Conservation (phyloP, 2,888 invertebrate species). For the Phaedon cochleariae region DNA sequence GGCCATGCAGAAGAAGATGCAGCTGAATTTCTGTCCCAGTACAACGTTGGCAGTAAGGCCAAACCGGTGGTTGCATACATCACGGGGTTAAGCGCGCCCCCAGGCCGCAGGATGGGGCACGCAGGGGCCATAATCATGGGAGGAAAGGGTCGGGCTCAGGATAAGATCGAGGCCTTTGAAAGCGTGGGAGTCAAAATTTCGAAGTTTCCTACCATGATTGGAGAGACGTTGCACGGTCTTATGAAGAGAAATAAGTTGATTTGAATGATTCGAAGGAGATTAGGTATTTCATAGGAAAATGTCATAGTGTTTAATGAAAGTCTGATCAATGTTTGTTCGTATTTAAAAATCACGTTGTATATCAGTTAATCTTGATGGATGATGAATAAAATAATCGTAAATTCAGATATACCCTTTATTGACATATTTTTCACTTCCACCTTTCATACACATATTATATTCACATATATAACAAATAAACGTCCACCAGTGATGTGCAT, state of each 20-base stretch:
- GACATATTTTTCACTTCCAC: slow-evolving; percentile 34
- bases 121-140: slow-evolving; percentile 96
- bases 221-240: slow-evolving; percentile 32
- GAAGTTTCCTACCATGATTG: slow-evolving; percentile 43
- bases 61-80: slow-evolving; percentile 99
- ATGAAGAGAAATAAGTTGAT: slow-evolving; percentile 27
- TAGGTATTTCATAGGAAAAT: too few relatives aligned
- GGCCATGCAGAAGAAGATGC: slow-evolving; percentile 96
- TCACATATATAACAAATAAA: slow-evolving; percentile 35
- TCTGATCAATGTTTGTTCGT: too few relatives aligned
- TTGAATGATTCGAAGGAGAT: too few relatives aligned
- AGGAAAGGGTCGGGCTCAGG: slow-evolving; percentile 77
- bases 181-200: slow-evolving; percentile 44
- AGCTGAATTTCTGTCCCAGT: slow-evolving; percentile 82
- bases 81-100: slow-evolving; percentile 96
- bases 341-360: too few relatives aligned
- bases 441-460: slow-evolving; percentile 29
- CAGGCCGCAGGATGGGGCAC: slow-evolving; percentile 98
- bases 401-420: neutral
- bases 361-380: too few relatives aligned
- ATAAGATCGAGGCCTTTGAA: slow-evolving; percentile 46
- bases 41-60: slow-evolving; percentile 80
- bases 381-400: too few relatives aligned
- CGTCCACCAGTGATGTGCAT: too few relatives aligned
- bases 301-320: too few relatives aligned